Evolutionary conservation across 1,140 invertebrate species (phyloP), one percentile per base, ranked within the genome.

Genomic region (Drosophila asahinai): DNA sequence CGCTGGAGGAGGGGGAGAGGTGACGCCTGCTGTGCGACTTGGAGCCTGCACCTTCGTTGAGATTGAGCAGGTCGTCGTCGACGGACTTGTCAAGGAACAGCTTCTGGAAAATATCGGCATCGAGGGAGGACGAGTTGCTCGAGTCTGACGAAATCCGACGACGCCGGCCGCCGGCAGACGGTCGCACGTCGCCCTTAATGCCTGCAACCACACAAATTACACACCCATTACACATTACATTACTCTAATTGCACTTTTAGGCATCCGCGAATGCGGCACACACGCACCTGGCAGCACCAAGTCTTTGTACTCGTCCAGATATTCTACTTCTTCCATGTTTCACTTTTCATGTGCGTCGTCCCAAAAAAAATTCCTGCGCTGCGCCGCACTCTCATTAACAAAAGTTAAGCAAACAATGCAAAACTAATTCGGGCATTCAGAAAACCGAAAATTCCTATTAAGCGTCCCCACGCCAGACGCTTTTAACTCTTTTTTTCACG

Each of bases 231-330:
- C 30, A 25, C 22, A 25, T 33, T 14, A 17, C n/a, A 68, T 9
- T 38, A 3, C 15, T 38, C 4, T 1, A 1, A 36, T 40, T 36
- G 14, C 36, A 36, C 27, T 51, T 19, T 54, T 6, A 36, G n/a
- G 48, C 40, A 30, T n/a, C 12, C 12, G 9, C 9, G 5, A 17
- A 22, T 27, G 12, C 14, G 7, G 11, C 11, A 54, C 12, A 19
- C 33, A 68, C 78, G 19, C 19, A 84, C 86, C 86, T 80, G 86
- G 86, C 63, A 91, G 33, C 27, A 90, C 76, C 40, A 86, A 71
- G 51, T 90, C 86, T 80, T 91, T 90, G 54, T 91, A 90, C 55
- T 90, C 86, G 43, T 90, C 86, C 11, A 90, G 68, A 57, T 86
- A 90, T 73, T 90, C 86, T 45, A 91, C 75, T 70, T 91, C 82